Base-by-base conservation (phyloP, 2,888 invertebrate species). In the Cabera pusaria region DNA sequence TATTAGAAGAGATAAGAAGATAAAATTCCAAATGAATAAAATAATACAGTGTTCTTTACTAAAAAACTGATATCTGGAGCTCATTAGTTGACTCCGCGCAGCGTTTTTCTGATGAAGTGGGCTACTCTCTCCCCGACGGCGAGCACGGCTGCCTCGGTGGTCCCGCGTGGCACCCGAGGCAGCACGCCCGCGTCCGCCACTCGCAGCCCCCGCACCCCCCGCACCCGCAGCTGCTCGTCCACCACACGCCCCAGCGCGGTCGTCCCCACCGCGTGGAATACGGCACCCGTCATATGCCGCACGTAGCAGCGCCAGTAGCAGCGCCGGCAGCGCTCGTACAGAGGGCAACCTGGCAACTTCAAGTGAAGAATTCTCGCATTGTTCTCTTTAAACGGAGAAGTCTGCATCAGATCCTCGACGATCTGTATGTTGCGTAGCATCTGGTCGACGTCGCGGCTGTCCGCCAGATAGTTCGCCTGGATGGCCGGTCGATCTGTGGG, bases 231-330 rank as follows among this genome's bases (percentile, higher is more conserved):
- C 8, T 49, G 40, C 19, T 22, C 51, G 47, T 78, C 79, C 42
- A 79, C 27, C 47, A 74, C 82, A n/a, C 9, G 1, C 70, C 73
- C 34, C 80, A 40, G 24, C 65, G 14, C 57, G 19, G 63, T 57
- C 31, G 79, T 70, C 24, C 83, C 82, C 37, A 55, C 64, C 16
- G 79, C 59, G 51, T 82, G 82, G 50, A 54, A 70, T 34, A 61
- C 69, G 9, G 72, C 46, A 25, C 53, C 56, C 36, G 81, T 77
- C 72, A 81, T 56, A 46, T 78, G 73, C 5, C 72, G 64, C 28
- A 41, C 56, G 56, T 77, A 81, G 47, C 83, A 82, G n/a, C 43
- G 44, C 77, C 76, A 79, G 58, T 81, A 82, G 1, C 12, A 46
- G 1, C 11, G 11, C 0, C 40, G 37, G 4, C 44, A 49, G 1